phyloP scores from a whole-genome alignment of 2,113 vertebrate species.

The Tylochromis polylepis region DNA sequence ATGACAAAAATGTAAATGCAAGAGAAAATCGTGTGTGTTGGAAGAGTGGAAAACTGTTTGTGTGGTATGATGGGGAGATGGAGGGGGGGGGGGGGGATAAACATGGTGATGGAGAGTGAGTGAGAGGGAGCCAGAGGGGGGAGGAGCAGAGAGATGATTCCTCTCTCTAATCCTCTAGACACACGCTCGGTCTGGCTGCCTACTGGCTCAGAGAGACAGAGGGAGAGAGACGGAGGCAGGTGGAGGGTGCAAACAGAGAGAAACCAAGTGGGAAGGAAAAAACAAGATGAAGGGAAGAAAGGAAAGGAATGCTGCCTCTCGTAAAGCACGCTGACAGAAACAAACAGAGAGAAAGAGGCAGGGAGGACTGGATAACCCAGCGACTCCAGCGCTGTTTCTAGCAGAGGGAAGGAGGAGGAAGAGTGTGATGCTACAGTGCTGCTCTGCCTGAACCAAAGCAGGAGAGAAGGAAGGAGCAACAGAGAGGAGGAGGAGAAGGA shows the following conservation, averaged over 20 bases:
- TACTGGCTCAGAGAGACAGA: conserved; percentile 48
- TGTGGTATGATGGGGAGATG: conserved; percentile 16
- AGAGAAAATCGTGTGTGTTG: neutral
- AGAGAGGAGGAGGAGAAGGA: conserved; percentile 2
- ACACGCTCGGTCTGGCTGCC: conserved; percentile 66
- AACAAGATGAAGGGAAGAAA: conserved; percentile 57
- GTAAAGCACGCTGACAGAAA: conserved; percentile 18
- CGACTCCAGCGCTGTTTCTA: neutral
- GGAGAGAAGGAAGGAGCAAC: conserved; percentile 34
- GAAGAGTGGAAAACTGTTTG: neutral
- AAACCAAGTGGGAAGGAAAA: conserved; percentile 27
- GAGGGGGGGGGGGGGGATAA: conserved; percentile 15
- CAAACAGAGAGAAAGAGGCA: neutral
- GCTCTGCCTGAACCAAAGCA: conserved; percentile 41
- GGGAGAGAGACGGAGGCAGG: conserved; percentile 56
- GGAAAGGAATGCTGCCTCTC: conserved; percentile 32
- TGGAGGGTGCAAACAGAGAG: conserved; percentile 36
- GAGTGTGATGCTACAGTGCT: conserved; percentile 21
- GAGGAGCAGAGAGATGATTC: conserved; percentile 70
- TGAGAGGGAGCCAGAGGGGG: conserved; percentile 45
- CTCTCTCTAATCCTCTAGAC: conserved; percentile 74
- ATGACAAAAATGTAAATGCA: neutral
- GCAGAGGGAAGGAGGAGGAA: conserved; percentile 12
- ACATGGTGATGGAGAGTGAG: conserved; percentile 61
- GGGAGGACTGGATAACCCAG: conserved; percentile 27